Evolutionary conservation across 2,888 invertebrate genomes (phyloP).

Genomic region (Parnassius apollo): DNA sequence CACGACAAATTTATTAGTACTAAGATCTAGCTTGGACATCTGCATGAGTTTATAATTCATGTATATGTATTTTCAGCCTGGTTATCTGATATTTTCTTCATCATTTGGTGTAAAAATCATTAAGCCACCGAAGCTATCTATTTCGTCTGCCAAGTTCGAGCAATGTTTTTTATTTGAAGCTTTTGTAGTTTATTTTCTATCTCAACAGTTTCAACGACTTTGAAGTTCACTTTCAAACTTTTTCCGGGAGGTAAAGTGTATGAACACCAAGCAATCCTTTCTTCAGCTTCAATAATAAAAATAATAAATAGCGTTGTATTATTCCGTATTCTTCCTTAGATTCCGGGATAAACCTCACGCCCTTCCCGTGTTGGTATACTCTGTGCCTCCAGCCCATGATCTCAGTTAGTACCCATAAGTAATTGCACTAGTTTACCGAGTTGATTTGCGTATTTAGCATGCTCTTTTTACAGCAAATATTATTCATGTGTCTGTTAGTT

Average conservation of each 20-base stretch:
- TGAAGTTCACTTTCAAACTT: slow-evolving; percentile 16
- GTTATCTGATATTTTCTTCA: too few species aligned
- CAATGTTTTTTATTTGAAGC: background rate
- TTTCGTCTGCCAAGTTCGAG: background rate
- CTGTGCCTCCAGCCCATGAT: slow-evolving; percentile 11
- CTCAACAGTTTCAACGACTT: slow-evolving; percentile 14
- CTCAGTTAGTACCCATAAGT: slow-evolving; percentile 8
- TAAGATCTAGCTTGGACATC: too few species aligned
- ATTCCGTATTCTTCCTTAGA: slow-evolving; percentile 9
- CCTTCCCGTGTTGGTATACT: slow-evolving; percentile 14
- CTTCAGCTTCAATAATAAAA: slow-evolving; percentile 12
- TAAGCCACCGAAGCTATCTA: background rate
- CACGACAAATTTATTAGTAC: too few species aligned
- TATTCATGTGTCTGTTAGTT: too few species aligned
- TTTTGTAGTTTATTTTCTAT: slow-evolving; percentile 6
- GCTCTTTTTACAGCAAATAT: too few species aligned
- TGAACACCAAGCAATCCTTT: slow-evolving; percentile 20
- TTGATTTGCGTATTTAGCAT: too few species aligned
- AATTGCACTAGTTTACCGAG: too few species aligned
- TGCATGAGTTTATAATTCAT: too few species aligned
- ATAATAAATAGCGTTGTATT: slow-evolving; percentile 16
- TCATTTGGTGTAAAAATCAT: too few species aligned
- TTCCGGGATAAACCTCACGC: slow-evolving; percentile 20
- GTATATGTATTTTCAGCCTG: too few species aligned
- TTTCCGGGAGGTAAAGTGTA: slow-evolving; percentile 14